phyloP scores from a whole-genome alignment of 2,113 vertebrate species.

The Lucifuga dentata region DNA sequence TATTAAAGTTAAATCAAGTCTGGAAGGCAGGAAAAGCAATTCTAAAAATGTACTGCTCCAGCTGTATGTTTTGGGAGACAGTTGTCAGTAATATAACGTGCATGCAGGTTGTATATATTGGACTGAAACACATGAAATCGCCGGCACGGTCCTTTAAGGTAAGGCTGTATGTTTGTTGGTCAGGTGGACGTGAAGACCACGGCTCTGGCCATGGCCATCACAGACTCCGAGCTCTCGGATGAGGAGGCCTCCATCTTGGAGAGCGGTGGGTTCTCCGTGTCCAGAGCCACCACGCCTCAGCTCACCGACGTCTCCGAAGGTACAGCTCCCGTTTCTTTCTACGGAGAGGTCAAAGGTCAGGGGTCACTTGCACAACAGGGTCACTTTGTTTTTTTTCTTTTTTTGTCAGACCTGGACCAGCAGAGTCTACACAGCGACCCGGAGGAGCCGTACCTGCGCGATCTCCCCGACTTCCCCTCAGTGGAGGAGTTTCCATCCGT shows the following conservation, averaged over 20 bases:
- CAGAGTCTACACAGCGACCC: constrained; percentile 93
- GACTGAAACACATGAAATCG: too few relatives aligned
- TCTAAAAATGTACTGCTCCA: too few relatives aligned
- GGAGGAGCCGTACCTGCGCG: constrained; percentile 89
- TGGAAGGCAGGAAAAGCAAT: too few relatives aligned
- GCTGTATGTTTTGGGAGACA: too few relatives aligned
- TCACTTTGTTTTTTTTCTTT: neutral
- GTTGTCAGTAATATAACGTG: too few relatives aligned
- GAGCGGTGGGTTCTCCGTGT: constrained; percentile 97
- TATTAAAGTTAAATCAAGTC: too few relatives aligned
- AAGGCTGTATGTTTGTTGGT: neutral
- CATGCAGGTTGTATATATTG: too few relatives aligned
- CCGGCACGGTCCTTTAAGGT: too few relatives aligned
- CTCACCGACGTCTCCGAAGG: constrained; percentile 95
- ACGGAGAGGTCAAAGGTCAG: too few relatives aligned
- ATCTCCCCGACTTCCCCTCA: constrained; percentile 88
- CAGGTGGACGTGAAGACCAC: constrained; percentile 88
- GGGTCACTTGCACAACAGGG: too few relatives aligned
- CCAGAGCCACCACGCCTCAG: constrained; percentile 96
- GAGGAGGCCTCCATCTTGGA: constrained; percentile 98
- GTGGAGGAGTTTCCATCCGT: constrained; percentile 86
- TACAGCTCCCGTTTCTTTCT: too few relatives aligned
- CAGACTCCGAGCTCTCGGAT: constrained; percentile 96
- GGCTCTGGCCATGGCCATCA: constrained; percentile 96
- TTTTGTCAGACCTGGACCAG: constrained; percentile 91